Percentiles rank a stretch among this genome's conserved stretches.
phyloP scores from a whole-genome alignment of 2,113 vertebrate genomes.

The Aldabrachelys gigantea region DNA sequence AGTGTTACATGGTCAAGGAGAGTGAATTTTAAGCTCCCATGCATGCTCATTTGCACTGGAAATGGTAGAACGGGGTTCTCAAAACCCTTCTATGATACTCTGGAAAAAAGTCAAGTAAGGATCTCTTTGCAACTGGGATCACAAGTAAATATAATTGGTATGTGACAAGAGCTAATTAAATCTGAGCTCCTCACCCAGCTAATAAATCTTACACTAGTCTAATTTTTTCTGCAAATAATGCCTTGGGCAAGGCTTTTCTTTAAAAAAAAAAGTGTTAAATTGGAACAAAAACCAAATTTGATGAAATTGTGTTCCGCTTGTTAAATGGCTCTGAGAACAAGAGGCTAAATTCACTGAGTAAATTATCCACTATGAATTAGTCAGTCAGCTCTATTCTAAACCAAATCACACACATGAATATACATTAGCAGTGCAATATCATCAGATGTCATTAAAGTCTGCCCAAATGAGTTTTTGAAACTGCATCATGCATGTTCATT shows the following conservation, averaged over 20 bases:
- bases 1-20: not conserved
- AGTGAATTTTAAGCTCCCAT: not conserved
- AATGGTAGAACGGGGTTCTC: not conserved
- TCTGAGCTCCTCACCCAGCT: not conserved
- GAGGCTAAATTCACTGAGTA: not conserved
- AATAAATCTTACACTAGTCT: not conserved
- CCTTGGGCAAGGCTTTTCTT: not conserved
- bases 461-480: not conserved
- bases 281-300: not conserved
- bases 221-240: not conserved
- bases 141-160: not conserved
- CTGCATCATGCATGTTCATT: accelerated
- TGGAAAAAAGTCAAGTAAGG: not conserved
- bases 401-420: not conserved
- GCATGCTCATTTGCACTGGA: not conserved
- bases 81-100: not conserved
- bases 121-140: not conserved
- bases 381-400: not conserved
- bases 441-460: not conserved
- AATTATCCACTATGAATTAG: not conserved
- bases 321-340: not conserved
- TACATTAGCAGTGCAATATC: not conserved
- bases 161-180: not conserved
- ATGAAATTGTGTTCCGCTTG: not conserved
- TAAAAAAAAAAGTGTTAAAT: not conserved